Conservation (phyloP, 2,113 vertebrate genomes). For the Crypturellus undulatus region DNA sequence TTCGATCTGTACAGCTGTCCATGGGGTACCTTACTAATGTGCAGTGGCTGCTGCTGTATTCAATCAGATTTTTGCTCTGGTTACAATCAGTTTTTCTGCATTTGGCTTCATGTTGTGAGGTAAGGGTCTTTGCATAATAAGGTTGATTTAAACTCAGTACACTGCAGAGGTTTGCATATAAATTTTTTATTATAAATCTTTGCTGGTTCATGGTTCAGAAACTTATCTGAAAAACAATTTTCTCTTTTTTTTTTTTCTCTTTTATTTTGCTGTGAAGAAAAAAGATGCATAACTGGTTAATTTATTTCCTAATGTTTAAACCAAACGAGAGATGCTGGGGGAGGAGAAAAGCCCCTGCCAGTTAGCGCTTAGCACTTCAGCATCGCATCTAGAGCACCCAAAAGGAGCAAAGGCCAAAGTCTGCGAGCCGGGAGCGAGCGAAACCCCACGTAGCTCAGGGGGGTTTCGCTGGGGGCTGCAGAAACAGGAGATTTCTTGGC, state of each 20-base stretch:
- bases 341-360: constrained; percentile 4
- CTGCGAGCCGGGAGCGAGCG: neutral
- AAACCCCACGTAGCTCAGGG: neutral
- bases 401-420: neutral
- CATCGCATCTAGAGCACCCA: constrained; percentile 2
- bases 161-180: constrained; percentile 10
- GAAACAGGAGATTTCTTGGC: neutral
- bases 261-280: constrained; percentile 39
- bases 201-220: constrained; percentile 47
- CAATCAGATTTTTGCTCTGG: constrained; percentile 49
- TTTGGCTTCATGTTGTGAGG: neutral
- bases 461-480: neutral
- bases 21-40: neutral
- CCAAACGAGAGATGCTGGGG: constrained; percentile 39
- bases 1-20: neutral
- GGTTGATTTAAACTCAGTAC: constrained; percentile 5
- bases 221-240: neutral
- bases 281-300: neutral
- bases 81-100: constrained; percentile 11
- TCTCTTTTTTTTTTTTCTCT: neutral
- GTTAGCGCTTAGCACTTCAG: constrained; percentile 28
- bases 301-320: constrained; percentile 36
- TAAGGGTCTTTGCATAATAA: neutral
- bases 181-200: constrained; percentile 45
- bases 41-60: neutral